Evolutionary conservation across 2,797 vertebrate genomes (phyloP), one percentile per base, ranked within the genome.

Genomic region (Emys orbicularis): DNA sequence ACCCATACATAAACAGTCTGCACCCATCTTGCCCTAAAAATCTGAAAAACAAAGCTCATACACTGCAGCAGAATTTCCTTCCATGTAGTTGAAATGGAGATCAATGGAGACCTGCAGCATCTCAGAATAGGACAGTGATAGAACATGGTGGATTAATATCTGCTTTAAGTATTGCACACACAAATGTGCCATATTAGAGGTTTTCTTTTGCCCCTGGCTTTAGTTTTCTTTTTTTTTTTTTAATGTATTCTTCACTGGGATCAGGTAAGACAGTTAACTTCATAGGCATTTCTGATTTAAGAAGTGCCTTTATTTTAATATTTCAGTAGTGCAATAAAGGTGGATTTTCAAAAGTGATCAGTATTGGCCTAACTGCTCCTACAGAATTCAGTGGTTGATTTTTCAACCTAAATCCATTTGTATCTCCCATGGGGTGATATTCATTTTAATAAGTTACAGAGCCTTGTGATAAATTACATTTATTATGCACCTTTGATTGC

Each of bases 201-300:
- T 68, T n/a, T 10, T 19, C 31, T 27, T 76, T 76, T 25, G 72
- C 12, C 72, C 41, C 11, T n/a, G 41, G 23, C 41, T 44, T 68
- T 37, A 18, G 61, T 76, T 56, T 81, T 25, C 89, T 41, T 68
- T n/a, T 9, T 19, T 18, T 27, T 76, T 74, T 18, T 6, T 12
- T 23, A 44, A 7, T 53, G 0, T 57, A 74, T 83, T 50, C 77
- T 6, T 65, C 74, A 37, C 44, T 91, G 44, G 54, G 31, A 4
- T 3, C 15, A 12, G 12, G 21, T 59, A 5, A 1, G 1, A 27
- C 1, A 52, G 18, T 13, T 92, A 44, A 76, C 0, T 0, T 61
- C 23, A 49, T 7, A 65, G 6, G 7, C 59, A 18, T 0, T 0
- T 57, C 11, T 1, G 68, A 72, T 87, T 82, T 61, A 2, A 59